phyloP scores from a whole-genome alignment of 2,113 vertebrate genomes.

The Acinonyx jubatus region DNA sequence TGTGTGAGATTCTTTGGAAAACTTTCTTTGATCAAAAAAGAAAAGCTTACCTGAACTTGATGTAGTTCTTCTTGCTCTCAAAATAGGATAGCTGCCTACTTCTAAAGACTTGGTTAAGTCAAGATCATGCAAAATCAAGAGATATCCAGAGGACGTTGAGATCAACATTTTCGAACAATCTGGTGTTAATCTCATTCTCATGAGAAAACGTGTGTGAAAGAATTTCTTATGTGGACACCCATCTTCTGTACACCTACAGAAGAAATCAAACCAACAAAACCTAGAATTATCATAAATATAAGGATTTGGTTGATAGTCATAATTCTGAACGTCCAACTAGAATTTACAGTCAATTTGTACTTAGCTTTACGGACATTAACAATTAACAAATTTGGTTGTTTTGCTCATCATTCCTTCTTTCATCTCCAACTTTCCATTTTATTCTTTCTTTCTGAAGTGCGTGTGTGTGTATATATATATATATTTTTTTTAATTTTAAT shows the following conservation, averaged over 20 bases:
- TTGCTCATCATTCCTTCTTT: slow-evolving; percentile 23
- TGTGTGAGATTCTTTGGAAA: slow-evolving; percentile 10
- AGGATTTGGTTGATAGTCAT: neutral
- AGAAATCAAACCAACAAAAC: slow-evolving; percentile 62
- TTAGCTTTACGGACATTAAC: neutral
- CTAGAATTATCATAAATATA: slow-evolving; percentile 44
- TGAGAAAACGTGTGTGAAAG: slow-evolving; percentile 98
- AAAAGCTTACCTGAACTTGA: slow-evolving; percentile 91
- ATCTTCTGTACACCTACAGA: slow-evolving; percentile 95
- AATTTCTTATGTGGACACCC: slow-evolving; percentile 99
- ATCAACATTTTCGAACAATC: slow-evolving; percentile 99
- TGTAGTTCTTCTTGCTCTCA: slow-evolving; percentile 93
- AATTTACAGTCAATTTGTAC: neutral
- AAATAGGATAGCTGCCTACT: slow-evolving; percentile 97
- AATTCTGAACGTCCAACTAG: slow-evolving; percentile 26
- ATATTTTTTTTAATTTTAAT: no score
- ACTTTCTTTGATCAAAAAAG: neutral
- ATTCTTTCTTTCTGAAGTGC: neutral
- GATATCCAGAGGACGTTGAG: slow-evolving; percentile 98
- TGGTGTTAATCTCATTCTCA: slow-evolving; percentile 98
- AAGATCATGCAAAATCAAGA: slow-evolving; percentile 97
- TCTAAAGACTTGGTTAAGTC: slow-evolving; percentile 98
- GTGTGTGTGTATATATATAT: no score
- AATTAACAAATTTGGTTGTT: neutral
- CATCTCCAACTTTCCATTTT: neutral